These are phyloP conservation scores for Psophia crepitans DNA, from an alignment of 2,113 vertebrate species.

Conservation along the genomic window DNA sequence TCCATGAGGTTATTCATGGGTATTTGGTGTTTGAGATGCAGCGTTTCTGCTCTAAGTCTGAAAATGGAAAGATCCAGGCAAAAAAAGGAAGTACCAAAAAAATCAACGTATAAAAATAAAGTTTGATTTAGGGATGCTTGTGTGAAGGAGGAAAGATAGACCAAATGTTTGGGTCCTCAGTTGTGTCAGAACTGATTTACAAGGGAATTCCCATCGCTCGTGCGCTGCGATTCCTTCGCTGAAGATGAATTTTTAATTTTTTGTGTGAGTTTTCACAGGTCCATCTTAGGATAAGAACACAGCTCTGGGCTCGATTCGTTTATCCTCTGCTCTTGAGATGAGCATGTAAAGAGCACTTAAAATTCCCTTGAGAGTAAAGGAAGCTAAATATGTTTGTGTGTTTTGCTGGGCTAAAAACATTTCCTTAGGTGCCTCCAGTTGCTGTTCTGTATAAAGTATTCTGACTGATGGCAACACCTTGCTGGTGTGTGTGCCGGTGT, in stretches of 20 bases:
- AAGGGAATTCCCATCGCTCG: neutral
- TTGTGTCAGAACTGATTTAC: neutral
- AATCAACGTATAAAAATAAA: neutral
- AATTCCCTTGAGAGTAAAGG: neutral
- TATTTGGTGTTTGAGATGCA: neutral
- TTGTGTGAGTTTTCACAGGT: neutral
- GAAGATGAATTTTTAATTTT: neutral
- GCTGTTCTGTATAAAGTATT: too few species aligned
- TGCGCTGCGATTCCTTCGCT: neutral
- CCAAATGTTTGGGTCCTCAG: neutral
- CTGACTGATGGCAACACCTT: neutral
- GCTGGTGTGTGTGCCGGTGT: neutral
- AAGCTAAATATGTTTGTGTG: neutral
- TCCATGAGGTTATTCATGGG: neutral
- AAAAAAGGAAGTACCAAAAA: neutral
- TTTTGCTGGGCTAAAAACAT: neutral
- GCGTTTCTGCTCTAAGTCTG: neutral
- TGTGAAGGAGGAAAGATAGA: neutral
- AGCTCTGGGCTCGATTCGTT: neutral
- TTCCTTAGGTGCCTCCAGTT: neutral
- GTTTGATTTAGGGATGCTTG: neutral
- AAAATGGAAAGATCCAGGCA: neutral
- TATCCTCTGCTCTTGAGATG: neutral
- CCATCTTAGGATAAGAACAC: neutral
- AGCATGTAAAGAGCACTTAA: neutral